Evolutionary conservation across 1,140 invertebrate species (phyloP).

Genomic region (Drosophila sturtevanti): DNA sequence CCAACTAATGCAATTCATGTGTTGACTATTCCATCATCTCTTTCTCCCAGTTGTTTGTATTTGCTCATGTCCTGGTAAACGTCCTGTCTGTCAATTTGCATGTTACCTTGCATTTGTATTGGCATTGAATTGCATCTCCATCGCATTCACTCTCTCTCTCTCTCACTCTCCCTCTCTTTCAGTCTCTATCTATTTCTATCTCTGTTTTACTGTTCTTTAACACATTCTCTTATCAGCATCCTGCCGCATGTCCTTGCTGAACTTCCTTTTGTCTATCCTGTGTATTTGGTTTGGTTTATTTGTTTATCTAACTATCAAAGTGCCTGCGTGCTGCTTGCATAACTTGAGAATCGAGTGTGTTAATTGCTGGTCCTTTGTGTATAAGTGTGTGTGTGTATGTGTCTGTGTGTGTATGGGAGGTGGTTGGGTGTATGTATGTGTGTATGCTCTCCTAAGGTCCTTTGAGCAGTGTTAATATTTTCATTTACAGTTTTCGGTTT

Average conservation of each 20-base stretch:
- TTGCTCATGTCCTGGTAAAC: constrained; percentile 54
- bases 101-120: constrained; percentile 52
- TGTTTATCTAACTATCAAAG: constrained; percentile 59
- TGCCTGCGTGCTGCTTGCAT: constrained; percentile 47
- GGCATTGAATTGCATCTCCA: constrained; percentile 30
- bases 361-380: constrained; percentile 37
- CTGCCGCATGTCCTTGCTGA: constrained; percentile 44
- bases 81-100: constrained; percentile 59
- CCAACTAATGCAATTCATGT: constrained; percentile 59
- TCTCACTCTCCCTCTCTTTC: neutral
- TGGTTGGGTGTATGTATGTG: neutral
- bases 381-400: neutral
- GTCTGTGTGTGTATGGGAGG: neutral
- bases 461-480: constrained; percentile 45
- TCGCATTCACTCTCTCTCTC: neutral
- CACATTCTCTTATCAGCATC: constrained; percentile 38
- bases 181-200: neutral
- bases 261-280: constrained; percentile 35
- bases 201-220: neutral
- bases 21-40: constrained; percentile 41
- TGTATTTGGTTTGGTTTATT: constrained; percentile 30
- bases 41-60: constrained; percentile 45
- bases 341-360: constrained; percentile 54
- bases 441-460: constrained; percentile 1
- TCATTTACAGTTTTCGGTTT: constrained; percentile 23